These are phyloP conservation scores for Druceiella hillmani DNA, from an alignment of 2,888 invertebrate species.

Conservation along the genomic window DNA sequence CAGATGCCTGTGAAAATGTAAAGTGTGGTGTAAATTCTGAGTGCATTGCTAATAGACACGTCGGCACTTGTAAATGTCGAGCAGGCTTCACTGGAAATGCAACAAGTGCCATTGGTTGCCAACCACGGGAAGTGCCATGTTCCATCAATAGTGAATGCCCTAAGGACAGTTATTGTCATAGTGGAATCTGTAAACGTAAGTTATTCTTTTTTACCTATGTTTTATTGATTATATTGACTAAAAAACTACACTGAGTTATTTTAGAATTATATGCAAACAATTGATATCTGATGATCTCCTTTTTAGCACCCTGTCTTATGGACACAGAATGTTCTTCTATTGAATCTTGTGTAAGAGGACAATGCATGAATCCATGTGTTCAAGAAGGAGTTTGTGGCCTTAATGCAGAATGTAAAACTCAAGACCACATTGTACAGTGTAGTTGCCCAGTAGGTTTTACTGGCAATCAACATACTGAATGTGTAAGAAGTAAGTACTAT, in stretches of 20 bases:
- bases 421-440: slow-evolving; percentile 72
- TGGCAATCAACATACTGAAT: slow-evolving; percentile 77
- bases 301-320: slow-evolving; percentile 67
- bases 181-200: slow-evolving; percentile 75
- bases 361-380: slow-evolving; percentile 76
- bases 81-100: slow-evolving; percentile 75
- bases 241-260: slow-evolving; percentile 5
- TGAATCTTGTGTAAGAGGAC: slow-evolving; percentile 78
- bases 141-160: slow-evolving; percentile 67
- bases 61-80: slow-evolving; percentile 72
- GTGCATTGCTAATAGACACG: slow-evolving; percentile 71
- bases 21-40: slow-evolving; percentile 81
- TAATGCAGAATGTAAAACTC: slow-evolving; percentile 70
- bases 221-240: slow-evolving; percentile 5
- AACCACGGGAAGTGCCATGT: slow-evolving; percentile 69
- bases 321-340: slow-evolving; percentile 73
- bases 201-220: slow-evolving; percentile 27
- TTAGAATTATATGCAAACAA: slow-evolving; percentile 9
- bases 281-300: too few relatives aligned
- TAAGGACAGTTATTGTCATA: slow-evolving; percentile 75
- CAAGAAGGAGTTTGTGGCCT: slow-evolving; percentile 74
- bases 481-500: slow-evolving; percentile 72
- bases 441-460: slow-evolving; percentile 81
- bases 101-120: slow-evolving; percentile 67
- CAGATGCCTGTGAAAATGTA: slow-evolving; percentile 72